A percentile compares a stretch with the other conserved stretches of the same genome.
These are phyloP conservation scores for Ophion obscuratus DNA, from an alignment of 2,888 invertebrate genomes.

Conservation along the genomic window DNA sequence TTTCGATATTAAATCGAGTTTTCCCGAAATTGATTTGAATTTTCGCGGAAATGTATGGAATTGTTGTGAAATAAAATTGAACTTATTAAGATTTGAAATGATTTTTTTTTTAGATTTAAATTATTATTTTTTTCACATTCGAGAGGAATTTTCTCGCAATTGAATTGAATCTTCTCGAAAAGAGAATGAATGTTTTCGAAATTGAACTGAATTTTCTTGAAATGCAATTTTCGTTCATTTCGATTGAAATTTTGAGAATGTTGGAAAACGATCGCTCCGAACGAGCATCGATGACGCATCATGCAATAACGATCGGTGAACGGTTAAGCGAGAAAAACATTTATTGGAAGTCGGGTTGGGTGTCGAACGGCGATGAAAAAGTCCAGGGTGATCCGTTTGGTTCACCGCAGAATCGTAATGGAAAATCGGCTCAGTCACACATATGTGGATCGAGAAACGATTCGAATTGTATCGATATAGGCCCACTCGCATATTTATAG, in stretches of 20 bases:
- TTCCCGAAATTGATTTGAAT: background rate
- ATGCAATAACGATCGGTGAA: background rate
- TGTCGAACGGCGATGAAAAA: background rate
- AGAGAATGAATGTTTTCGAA: background rate
- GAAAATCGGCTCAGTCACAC: slow-evolving; percentile 69
- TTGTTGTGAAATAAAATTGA: background rate
- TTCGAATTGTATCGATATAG: slow-evolving; percentile 69
- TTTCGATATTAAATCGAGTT: background rate
- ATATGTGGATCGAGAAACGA: slow-evolving; percentile 44
- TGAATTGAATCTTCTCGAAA: background rate
- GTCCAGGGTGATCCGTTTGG: slow-evolving; percentile 54
- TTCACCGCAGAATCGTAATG: slow-evolving; percentile 74
- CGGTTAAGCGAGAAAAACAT: background rate
- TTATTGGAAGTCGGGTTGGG: slow-evolving; percentile 66
- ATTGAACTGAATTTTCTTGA: background rate
- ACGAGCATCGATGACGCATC: background rate
- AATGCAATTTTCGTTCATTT: background rate
- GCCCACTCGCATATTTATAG: slow-evolving; percentile 67
- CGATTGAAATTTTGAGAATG: background rate
- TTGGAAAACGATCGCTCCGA: background rate
- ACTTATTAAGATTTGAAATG: background rate
- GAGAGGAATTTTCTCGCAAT: background rate
- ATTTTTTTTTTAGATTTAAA: background rate
- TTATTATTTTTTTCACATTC: background rate
- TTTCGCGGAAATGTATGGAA: background rate